Evolutionary conservation across 2,797 vertebrate species (phyloP).

Genomic region (Allobates femoralis): DNA sequence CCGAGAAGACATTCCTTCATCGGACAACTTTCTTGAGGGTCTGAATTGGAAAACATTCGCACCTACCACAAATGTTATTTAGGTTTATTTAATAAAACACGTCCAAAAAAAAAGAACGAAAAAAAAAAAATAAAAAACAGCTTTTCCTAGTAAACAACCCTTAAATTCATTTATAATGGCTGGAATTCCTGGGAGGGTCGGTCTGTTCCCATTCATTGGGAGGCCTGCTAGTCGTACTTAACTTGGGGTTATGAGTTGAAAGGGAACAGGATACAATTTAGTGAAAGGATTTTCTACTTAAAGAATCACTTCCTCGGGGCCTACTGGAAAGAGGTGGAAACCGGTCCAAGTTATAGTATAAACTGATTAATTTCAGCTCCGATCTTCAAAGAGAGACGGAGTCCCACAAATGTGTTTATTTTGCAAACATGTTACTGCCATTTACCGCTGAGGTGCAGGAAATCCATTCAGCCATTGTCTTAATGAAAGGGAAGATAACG

Average conservation of each 20-base stretch:
- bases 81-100: conserved; percentile 59
- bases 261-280: conserved; percentile 63
- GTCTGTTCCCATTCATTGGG: conserved; percentile 45
- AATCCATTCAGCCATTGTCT: conserved; percentile 48
- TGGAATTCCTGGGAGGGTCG: not conserved
- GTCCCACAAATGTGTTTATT: conserved; percentile 53
- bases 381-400: conserved; percentile 36
- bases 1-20: conserved; percentile 42
- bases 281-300: conserved; percentile 61
- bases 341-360: conserved; percentile 43
- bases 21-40: conserved; percentile 38
- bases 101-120: conserved; percentile 5
- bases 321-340: conserved; percentile 56
- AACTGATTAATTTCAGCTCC: conserved; percentile 42
- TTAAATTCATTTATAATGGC: conserved; percentile 39
- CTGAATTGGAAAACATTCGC: conserved; percentile 31
- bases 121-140: conserved; percentile 17
- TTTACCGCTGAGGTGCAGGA: conserved; percentile 44
- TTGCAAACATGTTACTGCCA: conserved; percentile 49
- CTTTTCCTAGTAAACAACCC: conserved; percentile 40
- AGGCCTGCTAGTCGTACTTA: conserved; percentile 31
- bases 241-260: conserved; percentile 51
- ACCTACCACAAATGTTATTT: conserved; percentile 35
- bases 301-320: conserved; percentile 61
- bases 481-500: conserved; percentile 7